Percentiles rank a stretch among this genome's conserved stretches.
These are phyloP conservation scores for Agonopterix alstromeriana DNA, from an alignment of 2,888 invertebrate genomes.

Conservation along the genomic window DNA sequence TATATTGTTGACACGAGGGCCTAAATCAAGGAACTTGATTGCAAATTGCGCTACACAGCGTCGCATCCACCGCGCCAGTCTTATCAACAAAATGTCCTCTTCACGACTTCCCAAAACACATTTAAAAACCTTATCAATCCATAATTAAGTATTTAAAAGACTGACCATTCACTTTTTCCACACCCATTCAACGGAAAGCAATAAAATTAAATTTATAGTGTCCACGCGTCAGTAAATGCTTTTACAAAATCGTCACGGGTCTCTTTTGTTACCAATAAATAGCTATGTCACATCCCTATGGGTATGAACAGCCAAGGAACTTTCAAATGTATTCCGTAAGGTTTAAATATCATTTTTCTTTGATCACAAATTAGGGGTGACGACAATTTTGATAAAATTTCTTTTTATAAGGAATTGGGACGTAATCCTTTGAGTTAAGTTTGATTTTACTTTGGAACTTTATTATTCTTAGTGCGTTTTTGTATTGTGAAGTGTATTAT, in stretches of 20 bases:
- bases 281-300: slow-evolving; percentile 22
- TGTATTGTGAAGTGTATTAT: not conserved
- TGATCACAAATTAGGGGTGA: no score
- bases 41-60: no score
- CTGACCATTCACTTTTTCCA: slow-evolving; percentile 15
- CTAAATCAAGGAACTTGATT: no score
- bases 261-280: slow-evolving; percentile 25
- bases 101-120: no score
- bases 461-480: not conserved
- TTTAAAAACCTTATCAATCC: not conserved
- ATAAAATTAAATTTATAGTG: slow-evolving; percentile 68
- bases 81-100: no score
- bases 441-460: no score
- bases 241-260: slow-evolving; percentile 30
- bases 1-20: no score
- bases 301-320: not conserved
- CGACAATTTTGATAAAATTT: no score
- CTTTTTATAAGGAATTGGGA: no score
- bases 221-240: slow-evolving; percentile 47
- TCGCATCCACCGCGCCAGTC: no score
- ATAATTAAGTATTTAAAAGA: slow-evolving; percentile 28
- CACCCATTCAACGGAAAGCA: slow-evolving; percentile 33
- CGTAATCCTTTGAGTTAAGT: no score
- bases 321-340: not conserved
- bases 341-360: no score